Conservation (phyloP, 92 coral and sea anemone genomes). For the Parazoanthus swiftii region DNA sequence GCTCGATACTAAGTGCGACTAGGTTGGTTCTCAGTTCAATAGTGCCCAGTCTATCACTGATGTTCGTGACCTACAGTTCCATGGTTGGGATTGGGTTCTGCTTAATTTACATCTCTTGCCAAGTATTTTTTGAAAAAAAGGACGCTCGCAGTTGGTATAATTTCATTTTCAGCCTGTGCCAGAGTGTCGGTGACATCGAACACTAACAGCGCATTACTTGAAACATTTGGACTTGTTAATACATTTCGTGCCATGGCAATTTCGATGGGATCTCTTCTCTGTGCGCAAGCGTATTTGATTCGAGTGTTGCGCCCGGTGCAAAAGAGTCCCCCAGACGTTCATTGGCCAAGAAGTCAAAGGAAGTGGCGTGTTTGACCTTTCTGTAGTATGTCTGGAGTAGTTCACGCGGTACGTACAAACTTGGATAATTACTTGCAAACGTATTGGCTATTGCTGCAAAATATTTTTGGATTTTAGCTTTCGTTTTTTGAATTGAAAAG, state of each 20-base stretch:
- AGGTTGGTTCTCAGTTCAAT: conserved; percentile 6
- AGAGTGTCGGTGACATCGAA: too few species aligned
- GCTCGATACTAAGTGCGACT: not conserved
- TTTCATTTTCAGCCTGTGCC: too few species aligned
- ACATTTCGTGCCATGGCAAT: too few species aligned
- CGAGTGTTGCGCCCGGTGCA: not conserved
- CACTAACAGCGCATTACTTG: too few species aligned
- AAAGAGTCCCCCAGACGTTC: not conserved
- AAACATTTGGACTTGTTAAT: too few species aligned
- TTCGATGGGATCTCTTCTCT: not conserved
- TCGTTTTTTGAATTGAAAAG: too few species aligned
- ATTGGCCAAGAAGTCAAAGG: not conserved
- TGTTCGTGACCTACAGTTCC: conserved; percentile 13
- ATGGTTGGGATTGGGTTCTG: not conserved
- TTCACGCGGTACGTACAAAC: too few species aligned
- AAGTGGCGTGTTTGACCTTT: not conserved
- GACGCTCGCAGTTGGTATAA: too few species aligned
- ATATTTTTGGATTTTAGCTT: too few species aligned
- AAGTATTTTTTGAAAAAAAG: not conserved
- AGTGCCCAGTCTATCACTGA: conserved; percentile 4
- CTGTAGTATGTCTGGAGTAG: not conserved
- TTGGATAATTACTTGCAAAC: too few species aligned
- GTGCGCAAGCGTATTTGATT: conserved; percentile 43
- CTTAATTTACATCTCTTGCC: conserved; percentile 7
- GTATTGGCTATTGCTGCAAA: too few species aligned